Evolutionary conservation across 2,888 invertebrate species (phyloP).

Genomic region (Drosophila algonquin): DNA sequence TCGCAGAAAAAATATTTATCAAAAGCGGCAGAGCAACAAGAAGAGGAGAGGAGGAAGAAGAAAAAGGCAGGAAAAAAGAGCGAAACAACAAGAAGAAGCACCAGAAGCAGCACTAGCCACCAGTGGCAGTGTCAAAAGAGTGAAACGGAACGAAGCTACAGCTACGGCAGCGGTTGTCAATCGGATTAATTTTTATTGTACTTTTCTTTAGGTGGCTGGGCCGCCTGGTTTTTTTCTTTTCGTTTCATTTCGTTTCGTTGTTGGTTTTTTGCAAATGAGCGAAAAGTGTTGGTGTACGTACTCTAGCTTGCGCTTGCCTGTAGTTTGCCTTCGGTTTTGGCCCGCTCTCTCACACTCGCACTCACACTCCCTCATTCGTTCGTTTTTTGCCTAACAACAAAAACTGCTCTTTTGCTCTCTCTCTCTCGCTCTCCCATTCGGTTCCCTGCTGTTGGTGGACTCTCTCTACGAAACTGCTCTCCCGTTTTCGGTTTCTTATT

Average conservation of each 20-base stretch:
- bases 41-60: slow-evolving; percentile 3
- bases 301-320: background rate
- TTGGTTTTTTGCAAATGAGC: slow-evolving; percentile 47
- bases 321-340: slow-evolving; percentile 12
- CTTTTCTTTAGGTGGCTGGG: slow-evolving; percentile 54
- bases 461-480: slow-evolving; percentile 1
- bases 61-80: slow-evolving; percentile 12
- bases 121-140: slow-evolving; percentile 42
- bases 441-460: slow-evolving; percentile 14
- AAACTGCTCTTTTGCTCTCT: slow-evolving; percentile 39
- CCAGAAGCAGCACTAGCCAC: no score
- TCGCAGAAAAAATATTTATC: slow-evolving; percentile 65
- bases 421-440: slow-evolving; percentile 6
- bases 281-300: slow-evolving; percentile 29
- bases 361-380: slow-evolving; percentile 20
- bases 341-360: slow-evolving; percentile 28
- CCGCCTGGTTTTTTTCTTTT: slow-evolving; percentile 17
- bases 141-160: slow-evolving; percentile 49
- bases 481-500: background rate
- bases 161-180: slow-evolving; percentile 55
- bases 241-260: slow-evolving; percentile 20
- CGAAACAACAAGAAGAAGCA: slow-evolving; percentile 12
- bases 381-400: slow-evolving; percentile 15
- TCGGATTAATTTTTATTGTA: slow-evolving; percentile 74
- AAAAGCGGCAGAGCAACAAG: slow-evolving; percentile 45